Conservation (phyloP, 2,113 vertebrate genomes). For the Jaculus jaculus region DNA sequence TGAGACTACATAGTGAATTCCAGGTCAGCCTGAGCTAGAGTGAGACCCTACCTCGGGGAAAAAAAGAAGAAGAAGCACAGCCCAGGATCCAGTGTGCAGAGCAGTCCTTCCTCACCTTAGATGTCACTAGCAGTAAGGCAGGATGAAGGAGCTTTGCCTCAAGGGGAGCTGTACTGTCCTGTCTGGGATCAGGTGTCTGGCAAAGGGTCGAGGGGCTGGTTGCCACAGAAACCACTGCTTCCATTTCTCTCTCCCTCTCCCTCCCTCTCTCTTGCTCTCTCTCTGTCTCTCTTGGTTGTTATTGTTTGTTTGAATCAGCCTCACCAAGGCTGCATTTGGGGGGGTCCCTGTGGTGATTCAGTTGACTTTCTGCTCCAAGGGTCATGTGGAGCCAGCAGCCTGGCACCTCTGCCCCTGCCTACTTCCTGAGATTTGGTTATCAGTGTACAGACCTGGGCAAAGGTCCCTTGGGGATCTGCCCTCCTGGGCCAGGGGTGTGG, state of each 20-base stretch:
- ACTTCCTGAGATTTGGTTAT: background rate
- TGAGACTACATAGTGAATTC: too few species aligned
- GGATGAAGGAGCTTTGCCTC: background rate
- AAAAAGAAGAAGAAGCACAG: background rate
- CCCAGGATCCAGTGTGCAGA: background rate
- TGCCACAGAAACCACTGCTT: background rate
- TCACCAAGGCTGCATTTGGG: background rate
- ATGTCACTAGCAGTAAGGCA: background rate
- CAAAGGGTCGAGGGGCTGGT: background rate
- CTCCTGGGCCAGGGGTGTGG: rapidly evolving
- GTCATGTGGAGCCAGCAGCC: background rate
- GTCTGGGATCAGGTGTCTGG: background rate
- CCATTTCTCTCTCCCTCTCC: background rate
- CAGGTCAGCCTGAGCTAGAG: too few species aligned
- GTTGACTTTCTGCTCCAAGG: slow-evolving; percentile 45
- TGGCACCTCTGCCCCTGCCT: background rate
- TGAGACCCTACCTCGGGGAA: too few species aligned
- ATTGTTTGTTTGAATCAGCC: slow-evolving; percentile 16
- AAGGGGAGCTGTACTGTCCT: background rate
- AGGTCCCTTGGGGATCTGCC: background rate
- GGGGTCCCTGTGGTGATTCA: slow-evolving; percentile 40
- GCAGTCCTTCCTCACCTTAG: background rate
- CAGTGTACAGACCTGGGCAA: slow-evolving; percentile 2
- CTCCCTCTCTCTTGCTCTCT: too few species aligned
- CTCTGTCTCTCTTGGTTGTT: too few species aligned